Base-by-base conservation (phyloP, 2,888 invertebrate species). In the Zele albiditarsus region DNA sequence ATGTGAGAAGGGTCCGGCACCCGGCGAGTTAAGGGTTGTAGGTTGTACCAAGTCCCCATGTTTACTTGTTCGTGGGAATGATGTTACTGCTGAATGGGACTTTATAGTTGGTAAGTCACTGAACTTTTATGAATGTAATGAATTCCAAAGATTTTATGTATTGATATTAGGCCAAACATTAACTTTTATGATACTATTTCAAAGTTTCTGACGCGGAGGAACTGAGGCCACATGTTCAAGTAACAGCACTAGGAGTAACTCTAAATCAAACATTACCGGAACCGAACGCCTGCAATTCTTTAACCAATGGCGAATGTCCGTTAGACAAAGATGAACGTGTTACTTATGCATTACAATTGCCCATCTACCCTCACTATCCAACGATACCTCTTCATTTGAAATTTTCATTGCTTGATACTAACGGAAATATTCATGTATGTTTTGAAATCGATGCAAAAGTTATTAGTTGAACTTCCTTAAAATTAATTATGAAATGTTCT, bases 301-400 rank as follows among this genome's bases (percentile, higher is more conserved):
- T 89, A 16, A 69, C 60, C 10, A 80, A 81, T 63, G 83, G 79
- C 6, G 78, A 84, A 28, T 89, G 89, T 67, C 89, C 89, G 0
- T 77, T 89, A 77, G 79, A 83, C 12, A 62, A 78, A 5, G 85
- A 82, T 0, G 85, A 89, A 49, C 28, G 73, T 0, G 84, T 83
- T 8, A 87, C 87, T 14, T 89, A 88, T 75, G 28, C n/a, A 0
- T 77, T 89, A 4, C 42, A 14, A 1, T 86, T 89, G 86, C 86
- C 86, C 0, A 74, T 89, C 25, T 75, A 80, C 1, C 28, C 53
- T 5, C 0, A 0, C 0, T 89, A 85, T 60, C 89, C 88, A 0
- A 80, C 71, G 23, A 16, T 88, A 6, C 0, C 58, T 0, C 3
- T 88, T 49, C 74, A 23, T 38, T 79, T 88, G 33, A 80, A 85